Conservation (phyloP, 2,888 invertebrate species). For the Linnaemya tessellans region DNA sequence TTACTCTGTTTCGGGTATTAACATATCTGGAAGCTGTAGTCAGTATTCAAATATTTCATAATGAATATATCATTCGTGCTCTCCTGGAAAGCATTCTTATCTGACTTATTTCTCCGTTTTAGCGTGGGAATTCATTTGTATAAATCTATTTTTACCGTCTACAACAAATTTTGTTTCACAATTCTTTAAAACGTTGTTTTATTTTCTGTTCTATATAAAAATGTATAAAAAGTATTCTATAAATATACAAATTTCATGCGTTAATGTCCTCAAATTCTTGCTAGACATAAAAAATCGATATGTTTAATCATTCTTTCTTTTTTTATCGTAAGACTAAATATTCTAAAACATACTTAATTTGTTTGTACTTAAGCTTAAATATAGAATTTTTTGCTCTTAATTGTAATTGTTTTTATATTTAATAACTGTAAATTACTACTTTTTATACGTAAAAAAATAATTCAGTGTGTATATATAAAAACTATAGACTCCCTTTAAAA, state of each 20-base stretch:
- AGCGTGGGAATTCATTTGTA: background rate
- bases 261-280: constrained; percentile 29
- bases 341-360: constrained; percentile 65
- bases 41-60: background rate
- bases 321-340: constrained; percentile 22
- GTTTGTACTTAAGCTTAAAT: constrained; percentile 71
- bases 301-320: constrained; percentile 32
- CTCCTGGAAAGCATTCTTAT: background rate
- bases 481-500: constrained; percentile 68
- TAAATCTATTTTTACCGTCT: constrained; percentile 4
- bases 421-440: constrained; percentile 30
- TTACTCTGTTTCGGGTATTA: background rate
- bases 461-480: constrained; percentile 68
- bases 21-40: background rate
- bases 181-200: constrained; percentile 24
- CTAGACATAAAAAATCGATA: constrained; percentile 42
- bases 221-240: constrained; percentile 43
- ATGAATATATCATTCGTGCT: background rate
- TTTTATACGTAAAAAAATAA: constrained; percentile 60
- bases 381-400: constrained; percentile 16
- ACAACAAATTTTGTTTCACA: constrained; percentile 30
- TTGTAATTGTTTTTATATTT: constrained; percentile 40
- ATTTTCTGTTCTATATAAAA: constrained; percentile 30
- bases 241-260: constrained; percentile 21
- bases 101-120: background rate